Evolutionary conservation across 2,113 vertebrate species (phyloP).

Genomic region (Strix aluco): DNA sequence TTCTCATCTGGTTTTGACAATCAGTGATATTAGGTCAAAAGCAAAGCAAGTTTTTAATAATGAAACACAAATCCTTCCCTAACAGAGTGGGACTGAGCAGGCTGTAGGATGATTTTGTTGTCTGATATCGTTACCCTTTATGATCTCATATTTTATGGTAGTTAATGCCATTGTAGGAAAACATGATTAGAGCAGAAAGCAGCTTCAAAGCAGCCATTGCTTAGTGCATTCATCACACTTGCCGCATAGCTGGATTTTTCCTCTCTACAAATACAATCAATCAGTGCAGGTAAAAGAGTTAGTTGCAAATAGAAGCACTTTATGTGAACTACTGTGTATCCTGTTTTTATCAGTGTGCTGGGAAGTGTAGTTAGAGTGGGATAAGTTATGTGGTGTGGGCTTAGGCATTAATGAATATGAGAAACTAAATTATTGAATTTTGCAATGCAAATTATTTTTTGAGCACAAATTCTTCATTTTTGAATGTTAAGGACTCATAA

Average conservation of each 20-base stretch:
- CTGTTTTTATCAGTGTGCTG: slow-evolving; percentile 67
- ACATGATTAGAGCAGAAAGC: slow-evolving; percentile 67
- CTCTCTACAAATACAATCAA: slow-evolving; percentile 48
- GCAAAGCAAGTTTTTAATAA: slow-evolving; percentile 50
- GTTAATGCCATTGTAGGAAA: slow-evolving; percentile 59
- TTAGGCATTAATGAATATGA: slow-evolving; percentile 81
- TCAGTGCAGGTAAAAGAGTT: slow-evolving; percentile 64
- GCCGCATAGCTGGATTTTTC: slow-evolving; percentile 37
- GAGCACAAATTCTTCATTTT: slow-evolving; percentile 83
- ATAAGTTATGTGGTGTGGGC: slow-evolving; percentile 81
- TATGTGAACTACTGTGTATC: slow-evolving; percentile 57
- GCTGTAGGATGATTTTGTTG: slow-evolving; percentile 48
- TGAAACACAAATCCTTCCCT: slow-evolving; percentile 50
- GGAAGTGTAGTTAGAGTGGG: slow-evolving; percentile 67
- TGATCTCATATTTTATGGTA: slow-evolving; percentile 63
- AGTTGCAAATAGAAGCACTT: slow-evolving; percentile 46
- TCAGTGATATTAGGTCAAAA: slow-evolving; percentile 22
- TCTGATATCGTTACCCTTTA: slow-evolving; percentile 58
- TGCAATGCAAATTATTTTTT: slow-evolving; percentile 85
- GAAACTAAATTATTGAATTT: slow-evolving; percentile 82
- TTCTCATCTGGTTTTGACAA: not conserved
- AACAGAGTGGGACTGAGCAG: slow-evolving; percentile 36
- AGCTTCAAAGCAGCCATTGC: slow-evolving; percentile 48
- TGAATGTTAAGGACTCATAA: slow-evolving; percentile 81
- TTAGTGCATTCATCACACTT: slow-evolving; percentile 44